phyloP scores from a whole-genome alignment of 2,113 vertebrate species.

The Geothlypis trichas region DNA sequence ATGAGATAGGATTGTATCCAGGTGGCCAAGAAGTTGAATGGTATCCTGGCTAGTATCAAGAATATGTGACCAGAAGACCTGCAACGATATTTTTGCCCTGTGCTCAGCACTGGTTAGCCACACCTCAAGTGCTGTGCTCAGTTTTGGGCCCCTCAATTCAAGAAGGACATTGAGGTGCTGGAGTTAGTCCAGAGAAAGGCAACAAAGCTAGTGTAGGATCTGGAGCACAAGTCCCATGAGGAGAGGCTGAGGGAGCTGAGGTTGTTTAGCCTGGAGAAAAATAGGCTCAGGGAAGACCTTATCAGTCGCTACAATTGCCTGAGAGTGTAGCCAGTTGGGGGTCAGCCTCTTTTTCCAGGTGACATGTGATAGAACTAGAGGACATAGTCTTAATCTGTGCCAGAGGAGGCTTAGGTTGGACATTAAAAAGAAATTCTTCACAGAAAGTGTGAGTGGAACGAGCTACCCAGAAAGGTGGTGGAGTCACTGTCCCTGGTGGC shows the following conservation, averaged over 20 bases:
- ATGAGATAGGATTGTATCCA: neutral
- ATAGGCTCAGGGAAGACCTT: neutral
- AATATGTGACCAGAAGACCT: neutral
- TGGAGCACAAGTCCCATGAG: neutral
- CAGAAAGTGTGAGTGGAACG: neutral
- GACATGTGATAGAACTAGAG: neutral
- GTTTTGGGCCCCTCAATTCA: neutral
- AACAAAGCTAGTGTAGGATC: neutral
- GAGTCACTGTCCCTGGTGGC: neutral
- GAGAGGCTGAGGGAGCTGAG: neutral
- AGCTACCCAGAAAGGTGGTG: too few species aligned
- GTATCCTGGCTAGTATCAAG: neutral
- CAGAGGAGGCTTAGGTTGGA: neutral
- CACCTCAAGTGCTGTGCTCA: fast-evolving
- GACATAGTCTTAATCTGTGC: neutral
- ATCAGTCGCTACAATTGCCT: neutral
- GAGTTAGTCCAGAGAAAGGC: neutral
- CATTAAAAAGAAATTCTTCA: neutral
- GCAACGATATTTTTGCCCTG: neutral
- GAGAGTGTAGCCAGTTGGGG: too few species aligned
- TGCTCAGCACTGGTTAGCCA: neutral
- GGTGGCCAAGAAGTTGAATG: neutral
- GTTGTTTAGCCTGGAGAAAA: neutral
- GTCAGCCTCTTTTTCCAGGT: neutral
- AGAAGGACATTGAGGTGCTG: neutral